Conservation (phyloP, 2,797 vertebrate genomes). For the Chloroceryle amazona region DNA sequence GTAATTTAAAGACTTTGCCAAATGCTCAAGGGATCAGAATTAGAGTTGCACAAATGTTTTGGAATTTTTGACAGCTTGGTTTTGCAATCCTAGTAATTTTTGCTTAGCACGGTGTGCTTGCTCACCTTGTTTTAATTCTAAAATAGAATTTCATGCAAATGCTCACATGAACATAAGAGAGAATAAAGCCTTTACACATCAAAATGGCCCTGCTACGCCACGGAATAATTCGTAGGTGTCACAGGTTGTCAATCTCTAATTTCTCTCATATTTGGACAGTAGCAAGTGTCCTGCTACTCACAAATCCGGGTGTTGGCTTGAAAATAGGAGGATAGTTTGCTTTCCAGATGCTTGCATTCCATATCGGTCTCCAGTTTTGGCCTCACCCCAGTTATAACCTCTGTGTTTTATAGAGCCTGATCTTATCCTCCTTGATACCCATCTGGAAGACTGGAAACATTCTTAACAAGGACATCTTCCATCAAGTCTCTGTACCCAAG, state of each 20-base stretch:
- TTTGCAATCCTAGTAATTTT: not conserved
- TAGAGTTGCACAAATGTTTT: not conserved
- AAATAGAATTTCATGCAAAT: not conserved
- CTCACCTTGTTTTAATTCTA: not conserved
- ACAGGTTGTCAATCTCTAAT: not conserved
- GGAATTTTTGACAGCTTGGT: not conserved
- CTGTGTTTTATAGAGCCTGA: not conserved
- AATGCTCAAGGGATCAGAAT: not conserved
- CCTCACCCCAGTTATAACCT: not conserved
- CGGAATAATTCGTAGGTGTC: not conserved
- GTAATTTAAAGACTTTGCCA: not conserved
- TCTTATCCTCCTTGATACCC: not conserved
- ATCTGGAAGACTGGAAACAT: not conserved
- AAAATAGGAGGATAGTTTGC: not conserved
- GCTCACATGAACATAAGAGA: not conserved
- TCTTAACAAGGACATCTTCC: not conserved
- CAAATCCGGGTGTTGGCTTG: not conserved
- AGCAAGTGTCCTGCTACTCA: not conserved
- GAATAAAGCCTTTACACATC: not conserved
- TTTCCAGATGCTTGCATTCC: not conserved
- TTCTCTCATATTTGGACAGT: not conserved
- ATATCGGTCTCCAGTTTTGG: not conserved
- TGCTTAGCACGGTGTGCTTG: not conserved
- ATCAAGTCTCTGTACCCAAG: not conserved
- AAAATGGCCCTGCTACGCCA: not conserved